Conservation (phyloP, 2,113 vertebrate species). For the Canis aureus region DNA sequence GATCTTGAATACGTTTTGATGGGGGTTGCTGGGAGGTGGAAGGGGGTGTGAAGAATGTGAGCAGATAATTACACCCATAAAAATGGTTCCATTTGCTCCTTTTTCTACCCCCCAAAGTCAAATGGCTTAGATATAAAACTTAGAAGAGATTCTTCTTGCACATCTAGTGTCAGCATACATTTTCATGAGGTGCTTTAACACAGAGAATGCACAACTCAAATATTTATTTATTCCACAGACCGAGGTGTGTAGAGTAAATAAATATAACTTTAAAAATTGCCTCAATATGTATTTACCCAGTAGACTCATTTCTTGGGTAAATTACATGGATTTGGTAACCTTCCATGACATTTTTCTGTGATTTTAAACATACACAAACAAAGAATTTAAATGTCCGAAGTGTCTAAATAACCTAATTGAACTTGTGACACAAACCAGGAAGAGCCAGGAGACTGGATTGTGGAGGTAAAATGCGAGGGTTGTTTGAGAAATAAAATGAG, state of each 20-base stretch:
- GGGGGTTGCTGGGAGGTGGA: not conserved
- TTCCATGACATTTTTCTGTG: slow-evolving; percentile 78
- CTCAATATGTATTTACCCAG: slow-evolving; percentile 80
- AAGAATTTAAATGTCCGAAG: slow-evolving; percentile 81
- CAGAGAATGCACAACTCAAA: slow-evolving; percentile 59
- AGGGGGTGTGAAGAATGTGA: not conserved
- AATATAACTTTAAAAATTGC: slow-evolving; percentile 81
- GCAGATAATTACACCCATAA: slow-evolving; percentile 68
- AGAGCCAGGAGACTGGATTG: not conserved
- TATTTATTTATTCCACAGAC: slow-evolving; percentile 82
- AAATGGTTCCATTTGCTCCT: slow-evolving; percentile 60
- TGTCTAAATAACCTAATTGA: slow-evolving; percentile 84
- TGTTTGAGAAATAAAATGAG: not conserved
- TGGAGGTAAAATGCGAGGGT: not conserved
- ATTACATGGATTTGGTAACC: slow-evolving; percentile 83
- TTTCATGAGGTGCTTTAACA: slow-evolving; percentile 75
- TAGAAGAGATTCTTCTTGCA: slow-evolving; percentile 57
- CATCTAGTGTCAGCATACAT: slow-evolving; percentile 65
- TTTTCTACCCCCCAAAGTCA: slow-evolving; percentile 19
- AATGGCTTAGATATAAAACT: slow-evolving; percentile 53
- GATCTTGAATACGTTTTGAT: not conserved
- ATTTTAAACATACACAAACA: slow-evolving; percentile 84
- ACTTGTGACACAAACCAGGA: slow-evolving; percentile 80
- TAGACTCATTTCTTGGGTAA: slow-evolving; percentile 82
- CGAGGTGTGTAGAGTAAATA: slow-evolving; percentile 80